Conservation (phyloP, 1,140 invertebrate species). For the Brachionus paranguensis region DNA sequence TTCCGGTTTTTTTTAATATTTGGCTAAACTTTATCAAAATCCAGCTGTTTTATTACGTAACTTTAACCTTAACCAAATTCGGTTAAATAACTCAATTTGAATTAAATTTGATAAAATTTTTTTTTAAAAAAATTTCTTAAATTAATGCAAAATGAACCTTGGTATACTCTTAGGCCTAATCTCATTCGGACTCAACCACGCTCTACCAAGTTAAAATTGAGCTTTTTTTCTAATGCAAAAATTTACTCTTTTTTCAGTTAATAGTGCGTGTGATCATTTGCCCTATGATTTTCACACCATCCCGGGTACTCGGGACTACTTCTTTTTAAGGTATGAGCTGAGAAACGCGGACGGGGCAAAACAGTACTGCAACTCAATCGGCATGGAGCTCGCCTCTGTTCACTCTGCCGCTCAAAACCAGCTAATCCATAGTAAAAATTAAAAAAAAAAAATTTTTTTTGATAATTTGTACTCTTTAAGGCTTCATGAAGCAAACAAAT, state of each 20-base stretch:
- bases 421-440: neutral
- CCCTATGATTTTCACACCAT: slow-evolving; percentile 17
- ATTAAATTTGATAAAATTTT: neutral
- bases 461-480: neutral
- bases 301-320: neutral
- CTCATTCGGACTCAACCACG: neutral
- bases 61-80: neutral
- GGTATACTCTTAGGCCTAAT: neutral
- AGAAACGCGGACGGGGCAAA: neutral
- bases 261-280: neutral
- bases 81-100: neutral
- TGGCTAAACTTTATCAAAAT: neutral
- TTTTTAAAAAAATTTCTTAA: neutral
- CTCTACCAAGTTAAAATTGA: slow-evolving; percentile 7
- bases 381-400: neutral
- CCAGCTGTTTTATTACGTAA: slow-evolving; percentile 21
- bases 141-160: neutral
- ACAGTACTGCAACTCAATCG: neutral
- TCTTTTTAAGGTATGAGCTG: neutral
- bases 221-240: neutral
- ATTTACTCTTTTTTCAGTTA: neutral
- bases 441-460: neutral
- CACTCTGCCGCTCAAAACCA: neutral
- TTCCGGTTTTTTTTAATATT: neutral
- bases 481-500: neutral